Evolutionary conservation across 2,797 vertebrate genomes (phyloP), one percentile per base, ranked within the genome.

Genomic region (Microctenopoma stevenorrisi): DNA sequence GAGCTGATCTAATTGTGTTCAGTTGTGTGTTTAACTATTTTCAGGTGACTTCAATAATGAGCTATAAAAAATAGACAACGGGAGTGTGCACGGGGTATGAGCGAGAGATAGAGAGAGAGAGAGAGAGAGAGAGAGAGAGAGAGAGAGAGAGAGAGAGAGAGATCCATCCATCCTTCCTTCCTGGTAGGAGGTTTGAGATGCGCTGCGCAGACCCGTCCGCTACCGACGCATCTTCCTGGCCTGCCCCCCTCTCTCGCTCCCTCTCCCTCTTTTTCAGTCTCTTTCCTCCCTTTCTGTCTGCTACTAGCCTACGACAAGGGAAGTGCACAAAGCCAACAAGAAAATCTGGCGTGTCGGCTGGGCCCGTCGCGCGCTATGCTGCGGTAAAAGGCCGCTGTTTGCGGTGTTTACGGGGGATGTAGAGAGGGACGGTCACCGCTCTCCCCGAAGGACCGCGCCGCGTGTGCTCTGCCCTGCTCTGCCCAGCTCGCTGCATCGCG

Each of bases 161-260:
- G 68, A 70, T 72, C 65, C 78, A 69, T 88, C 85, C 89, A 88
- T 42, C 40, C 12, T 42, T 42, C 13, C 65, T 90, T 90, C 86
- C 84, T 89, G 83, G 82, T 91, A 87, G 87, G 86, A 87, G 88
- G 86, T 90, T 91, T 87, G 84, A 84, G 90, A 90, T 86, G 86
- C 88, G 86, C 89, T 88, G 87, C 86, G 89, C 89, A 91, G 86
- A 78, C 68, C 81, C 76, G 74, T 82, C 76, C 83, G 80, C 77
- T 79, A 68, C 76, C 86, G 86, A 91, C 90, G 77, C 90, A 90
- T 91, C 88, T 86, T 84, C 85, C 89, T 85, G 87, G 79, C 87
- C 82, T 74, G 53, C 78, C 78, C 82, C 75, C 51, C 75, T 9
- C 61, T 26, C 53, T 40, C 22, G 22, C 61, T 40, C 75, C 5